Base-by-base conservation (phyloP, 2,797 vertebrate species). In the Takifugu rubripes region DNA sequence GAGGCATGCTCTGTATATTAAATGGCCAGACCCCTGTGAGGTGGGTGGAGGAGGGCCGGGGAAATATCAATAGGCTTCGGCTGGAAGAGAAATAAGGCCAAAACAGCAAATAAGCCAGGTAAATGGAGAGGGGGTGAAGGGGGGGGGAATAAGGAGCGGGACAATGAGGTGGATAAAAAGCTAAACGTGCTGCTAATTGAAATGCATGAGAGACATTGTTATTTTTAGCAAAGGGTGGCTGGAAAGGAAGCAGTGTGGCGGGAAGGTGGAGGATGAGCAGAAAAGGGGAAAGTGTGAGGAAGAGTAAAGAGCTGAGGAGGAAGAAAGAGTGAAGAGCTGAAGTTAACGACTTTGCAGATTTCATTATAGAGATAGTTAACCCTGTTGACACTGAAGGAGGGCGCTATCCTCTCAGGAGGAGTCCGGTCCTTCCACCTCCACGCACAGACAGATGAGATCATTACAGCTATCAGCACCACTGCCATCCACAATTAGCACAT, bases 361-460 rank as follows among this genome's bases (percentile, higher is more conserved):
- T 91, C 90, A 91, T 91, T 91, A 91, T 90, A 90, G 89, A 91
- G 90, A 91, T 90, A 91, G 90, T 92, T 92, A 92, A 91, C 91
- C 91, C 89, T 87, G 85, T 88, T 91, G 90, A 91, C 90, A 91
- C 91, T 85, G 84, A 87, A 88, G 86, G 86, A 87, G 87, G 87
- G 87, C 89, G 87, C 85, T 86, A 85, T 86, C 80, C 89, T 90
- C 90, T 88, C 88, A 75, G 89, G 90, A 91, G 87, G 87, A 87
- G 86, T 84, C 83, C 67, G 83, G 80, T 88, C 87, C 86, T 85
- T 86, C 88, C 89, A 89, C 88, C 89, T 88, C 90, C 87, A 89
- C 80, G 83, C 87, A 83, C 88, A 89, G 89, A 91, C 89, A 90
- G 89, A 90, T 91, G 91, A 90, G 90, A 90, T 90, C 89, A 92